These are phyloP conservation scores for Phrynocephalus versicolor DNA, from an alignment of 2,113 vertebrate genomes.

Conservation along the genomic window DNA sequence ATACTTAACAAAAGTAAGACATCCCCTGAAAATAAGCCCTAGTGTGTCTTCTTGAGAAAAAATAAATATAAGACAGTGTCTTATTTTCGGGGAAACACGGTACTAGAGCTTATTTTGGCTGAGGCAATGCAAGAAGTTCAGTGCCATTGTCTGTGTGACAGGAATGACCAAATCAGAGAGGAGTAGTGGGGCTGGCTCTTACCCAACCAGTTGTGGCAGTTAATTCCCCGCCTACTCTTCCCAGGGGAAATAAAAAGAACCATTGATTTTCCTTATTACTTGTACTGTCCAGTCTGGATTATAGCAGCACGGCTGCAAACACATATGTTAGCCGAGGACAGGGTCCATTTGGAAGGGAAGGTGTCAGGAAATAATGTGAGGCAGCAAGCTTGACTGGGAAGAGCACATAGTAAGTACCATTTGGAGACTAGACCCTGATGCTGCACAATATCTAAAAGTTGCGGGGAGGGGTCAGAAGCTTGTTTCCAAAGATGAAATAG, in stretches of 20 bases:
- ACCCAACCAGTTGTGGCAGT: not conserved
- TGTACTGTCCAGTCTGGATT: slow-evolving; percentile 6
- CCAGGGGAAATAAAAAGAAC: slow-evolving; percentile 18
- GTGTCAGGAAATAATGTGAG: not conserved
- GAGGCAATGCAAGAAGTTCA: not conserved
- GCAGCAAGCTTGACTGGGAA: not conserved
- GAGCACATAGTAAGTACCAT: not conserved
- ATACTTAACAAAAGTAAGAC: too few species aligned
- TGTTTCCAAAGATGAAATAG: not conserved
- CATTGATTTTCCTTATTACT: slow-evolving; percentile 9
- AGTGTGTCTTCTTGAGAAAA: too few species aligned
- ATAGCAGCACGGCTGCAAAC: not conserved
- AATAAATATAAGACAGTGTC: too few species aligned
- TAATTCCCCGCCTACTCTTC: not conserved
- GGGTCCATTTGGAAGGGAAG: not conserved
- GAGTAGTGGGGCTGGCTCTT: not conserved
- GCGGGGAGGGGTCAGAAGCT: not conserved
- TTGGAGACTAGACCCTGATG: not conserved
- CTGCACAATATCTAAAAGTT: not conserved
- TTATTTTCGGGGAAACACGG: too few species aligned
- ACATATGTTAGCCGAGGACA: not conserved
- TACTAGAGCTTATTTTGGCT: not conserved
- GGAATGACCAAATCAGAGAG: not conserved
- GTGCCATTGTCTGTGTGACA: not conserved
- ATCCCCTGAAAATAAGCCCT: too few species aligned